Conservation (phyloP, 2,797 vertebrate genomes). For the Pipistrellus pipistrellus region DNA sequence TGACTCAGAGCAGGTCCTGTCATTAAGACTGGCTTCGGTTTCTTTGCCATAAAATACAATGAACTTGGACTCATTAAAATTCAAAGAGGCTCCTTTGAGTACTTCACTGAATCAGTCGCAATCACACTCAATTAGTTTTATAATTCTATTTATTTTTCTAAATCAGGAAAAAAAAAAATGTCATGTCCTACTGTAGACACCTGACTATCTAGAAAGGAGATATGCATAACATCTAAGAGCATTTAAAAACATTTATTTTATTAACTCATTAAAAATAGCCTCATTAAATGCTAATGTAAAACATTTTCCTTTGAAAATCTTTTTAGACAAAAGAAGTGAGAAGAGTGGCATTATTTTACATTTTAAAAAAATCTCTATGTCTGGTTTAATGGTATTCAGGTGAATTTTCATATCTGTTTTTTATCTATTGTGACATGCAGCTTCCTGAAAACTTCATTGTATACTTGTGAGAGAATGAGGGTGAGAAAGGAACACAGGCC, state of each 20-base stretch:
- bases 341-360: neutral
- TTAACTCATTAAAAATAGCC: neutral
- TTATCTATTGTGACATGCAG: neutral
- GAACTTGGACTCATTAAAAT: neutral
- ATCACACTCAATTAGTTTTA: neutral
- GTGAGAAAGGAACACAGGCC: neutral
- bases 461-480: neutral
- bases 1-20: neutral
- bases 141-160: slow-evolving; percentile 9
- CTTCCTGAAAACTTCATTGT: neutral
- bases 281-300: neutral
- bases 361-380: neutral
- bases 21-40: neutral
- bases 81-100: neutral
- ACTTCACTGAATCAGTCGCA: neutral
- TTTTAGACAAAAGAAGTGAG: neutral
- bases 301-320: neutral
- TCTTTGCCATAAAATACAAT: neutral
- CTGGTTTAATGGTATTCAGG: neutral
- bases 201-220: neutral
- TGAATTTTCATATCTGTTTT: neutral
- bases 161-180: neutral
- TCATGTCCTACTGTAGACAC: no score
- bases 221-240: neutral
- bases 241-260: neutral